Evolutionary conservation across 2,888 invertebrate species (phyloP).

Genomic region (Imbricaverruca yamaguchii): DNA sequence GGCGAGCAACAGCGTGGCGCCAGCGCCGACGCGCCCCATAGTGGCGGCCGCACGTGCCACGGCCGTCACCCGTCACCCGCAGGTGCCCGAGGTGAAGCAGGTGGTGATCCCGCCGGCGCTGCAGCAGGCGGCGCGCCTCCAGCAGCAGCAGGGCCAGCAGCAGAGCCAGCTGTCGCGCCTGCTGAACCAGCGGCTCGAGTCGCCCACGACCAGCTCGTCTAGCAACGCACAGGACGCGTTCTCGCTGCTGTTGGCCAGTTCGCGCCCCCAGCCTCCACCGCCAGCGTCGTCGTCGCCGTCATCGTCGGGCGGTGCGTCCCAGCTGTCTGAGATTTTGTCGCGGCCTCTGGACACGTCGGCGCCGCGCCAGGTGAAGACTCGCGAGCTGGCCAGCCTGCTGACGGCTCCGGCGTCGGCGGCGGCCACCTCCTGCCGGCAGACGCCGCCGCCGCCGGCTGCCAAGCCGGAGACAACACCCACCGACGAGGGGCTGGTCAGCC

Average conservation of each 20-base stretch:
- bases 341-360: conserved; percentile 11
- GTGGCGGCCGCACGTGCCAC: neutral
- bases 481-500: conserved; percentile 15
- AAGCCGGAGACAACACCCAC: neutral
- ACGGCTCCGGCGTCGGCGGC: neutral
- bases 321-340: conserved; percentile 18
- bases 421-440: neutral
- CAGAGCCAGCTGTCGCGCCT: conserved; percentile 2
- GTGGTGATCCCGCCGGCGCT: conserved; percentile 19
- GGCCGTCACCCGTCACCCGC: neutral
- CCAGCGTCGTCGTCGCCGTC: too few species aligned
- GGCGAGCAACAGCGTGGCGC: neutral
- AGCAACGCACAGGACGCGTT: neutral
- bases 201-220: neutral
- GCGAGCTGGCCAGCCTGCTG: conserved; percentile 19
- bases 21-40: neutral
- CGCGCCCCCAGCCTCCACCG: neutral
- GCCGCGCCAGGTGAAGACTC: conserved; percentile 17
- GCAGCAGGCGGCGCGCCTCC: conserved; percentile 6
- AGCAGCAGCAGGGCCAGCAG: conserved; percentile 11
- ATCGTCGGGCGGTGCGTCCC: neutral
- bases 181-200: conserved; percentile 19
- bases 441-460: neutral
- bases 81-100: conserved; percentile 13
- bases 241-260: conserved; percentile 2